These are phyloP conservation scores for Archips crataeganus DNA, from an alignment of 2,888 invertebrate species.

Conservation along the genomic window DNA sequence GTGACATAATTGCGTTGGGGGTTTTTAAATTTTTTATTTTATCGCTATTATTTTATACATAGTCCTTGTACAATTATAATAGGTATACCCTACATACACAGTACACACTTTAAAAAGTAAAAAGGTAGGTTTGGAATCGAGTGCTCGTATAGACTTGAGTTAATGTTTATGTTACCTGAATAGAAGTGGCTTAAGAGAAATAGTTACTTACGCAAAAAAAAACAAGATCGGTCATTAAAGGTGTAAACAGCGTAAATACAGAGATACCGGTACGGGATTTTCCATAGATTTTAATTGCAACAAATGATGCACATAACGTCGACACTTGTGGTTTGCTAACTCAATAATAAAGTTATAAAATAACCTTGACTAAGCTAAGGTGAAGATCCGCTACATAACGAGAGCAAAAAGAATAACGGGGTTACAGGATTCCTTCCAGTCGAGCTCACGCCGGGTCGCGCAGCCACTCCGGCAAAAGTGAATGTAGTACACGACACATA, in stretches of 20 bases:
- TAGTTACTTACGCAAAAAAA: background rate
- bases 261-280: constrained; percentile 7
- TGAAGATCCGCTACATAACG: constrained; percentile 68
- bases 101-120: too few relatives aligned
- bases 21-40: too few relatives aligned
- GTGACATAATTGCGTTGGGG: too few relatives aligned
- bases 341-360: constrained; percentile 56
- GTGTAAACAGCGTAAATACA: background rate
- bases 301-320: constrained; percentile 15
- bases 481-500: background rate
- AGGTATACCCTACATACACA: too few relatives aligned
- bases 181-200: background rate
- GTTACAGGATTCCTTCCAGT: constrained; percentile 69
- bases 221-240: background rate
- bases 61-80: too few relatives aligned
- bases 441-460: constrained; percentile 47
- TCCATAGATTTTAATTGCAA: constrained; percentile 5
- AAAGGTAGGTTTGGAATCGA: too few relatives aligned
- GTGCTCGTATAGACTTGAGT: too few relatives aligned
- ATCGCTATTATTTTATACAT: too few relatives aligned
- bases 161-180: too few relatives aligned
- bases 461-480: constrained; percentile 37
- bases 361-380: constrained; percentile 55
- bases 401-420: constrained; percentile 76
- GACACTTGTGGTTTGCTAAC: constrained; percentile 42